Evolutionary conservation across 2,888 invertebrate genomes (phyloP), one percentile per base, ranked within the genome.

Genomic region (Caradrina clavipalpis): DNA sequence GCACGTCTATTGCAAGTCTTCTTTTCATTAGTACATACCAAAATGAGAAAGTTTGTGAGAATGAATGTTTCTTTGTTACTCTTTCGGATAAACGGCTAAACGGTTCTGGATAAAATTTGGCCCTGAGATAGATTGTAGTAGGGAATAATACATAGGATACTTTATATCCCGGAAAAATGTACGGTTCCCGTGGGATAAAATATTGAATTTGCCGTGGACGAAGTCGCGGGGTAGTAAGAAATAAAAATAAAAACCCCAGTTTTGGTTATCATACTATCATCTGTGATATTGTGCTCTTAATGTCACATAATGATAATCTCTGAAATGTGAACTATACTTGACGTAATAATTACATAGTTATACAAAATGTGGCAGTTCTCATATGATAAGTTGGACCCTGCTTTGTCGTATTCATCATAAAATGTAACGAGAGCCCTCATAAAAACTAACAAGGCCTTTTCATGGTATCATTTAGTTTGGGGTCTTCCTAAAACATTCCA

Each of bases 371-470:
- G 13, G 21, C 21, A 22, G 15, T 15, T 49, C 31, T 22, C 31
- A 21, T 58, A 61, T 17, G 57, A 59, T 50, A 31, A 50, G 63
- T 22, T 15, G 5, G 21, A 42, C 54, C 42, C n/a, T 22, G 56
- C 39, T 51, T 26, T 55, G n/a, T 49, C 49, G 19, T 50, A 59
- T 66, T 58, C 19, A 65, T 57, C 50, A 70, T 83, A 74, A 69
- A 77, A 63, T 63, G 54, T 79, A 80, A 82, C 59, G 47, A 80
- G 71, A 54, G n/a, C 42, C 54, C 73, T 77, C 79, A 76, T 90
- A 88, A 89, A 89, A 89, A 85, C 84, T 88, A 88, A 89, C 86
- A 87, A 91, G 90, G 82, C 68, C 67, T 74, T 72, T 81, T 81
- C 72, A 64, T 71, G 55, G 45, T 50, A 47, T 64, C 53, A 39